These are phyloP conservation scores for Pantala flavescens DNA, from an alignment of 1,140 invertebrate genomes.

Conservation along the genomic window DNA sequence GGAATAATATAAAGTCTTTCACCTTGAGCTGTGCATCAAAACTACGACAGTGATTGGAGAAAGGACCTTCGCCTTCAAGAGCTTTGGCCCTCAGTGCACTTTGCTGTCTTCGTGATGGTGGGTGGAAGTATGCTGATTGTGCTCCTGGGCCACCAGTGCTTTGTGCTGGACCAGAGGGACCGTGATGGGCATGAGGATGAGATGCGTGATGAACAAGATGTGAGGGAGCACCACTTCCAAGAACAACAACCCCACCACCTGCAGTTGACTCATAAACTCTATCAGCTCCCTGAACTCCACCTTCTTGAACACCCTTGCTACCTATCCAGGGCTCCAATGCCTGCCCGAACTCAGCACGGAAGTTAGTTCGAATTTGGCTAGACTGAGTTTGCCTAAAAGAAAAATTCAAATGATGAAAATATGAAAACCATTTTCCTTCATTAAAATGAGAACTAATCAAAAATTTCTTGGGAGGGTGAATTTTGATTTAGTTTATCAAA, in stretches of 20 bases:
- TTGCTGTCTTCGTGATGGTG: constrained; percentile 37
- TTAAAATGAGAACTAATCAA: constrained; percentile 9
- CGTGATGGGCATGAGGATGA: constrained; percentile 13
- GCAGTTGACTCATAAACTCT: constrained; percentile 8
- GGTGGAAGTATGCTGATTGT: constrained; percentile 28
- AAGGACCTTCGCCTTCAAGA: constrained; percentile 44
- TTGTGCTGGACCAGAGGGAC: constrained; percentile 15
- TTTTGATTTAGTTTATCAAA: too few species aligned
- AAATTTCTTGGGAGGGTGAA: too few species aligned
- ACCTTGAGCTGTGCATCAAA: constrained; percentile 52
- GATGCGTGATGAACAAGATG: constrained; percentile 18
- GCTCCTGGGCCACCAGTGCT: constrained; percentile 6
- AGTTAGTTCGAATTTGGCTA: constrained; percentile 50
- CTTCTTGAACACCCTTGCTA: constrained; percentile 18
- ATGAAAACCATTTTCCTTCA: too few species aligned
- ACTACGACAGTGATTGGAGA: constrained; percentile 52
- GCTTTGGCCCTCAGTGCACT: constrained; percentile 35
- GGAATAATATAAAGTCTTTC: constrained; percentile 14
- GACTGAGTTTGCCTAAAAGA: constrained; percentile 41
- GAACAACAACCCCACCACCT: constrained; percentile 12
- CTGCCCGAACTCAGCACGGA: constrained; percentile 50
- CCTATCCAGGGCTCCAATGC: constrained; percentile 51
- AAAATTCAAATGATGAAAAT: constrained; percentile 22
- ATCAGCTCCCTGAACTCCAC: neutral
- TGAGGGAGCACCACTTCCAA: constrained; percentile 18